Evolutionary conservation across 1,140 invertebrate genomes (phyloP).

Genomic region (Copidosoma floridanum): DNA sequence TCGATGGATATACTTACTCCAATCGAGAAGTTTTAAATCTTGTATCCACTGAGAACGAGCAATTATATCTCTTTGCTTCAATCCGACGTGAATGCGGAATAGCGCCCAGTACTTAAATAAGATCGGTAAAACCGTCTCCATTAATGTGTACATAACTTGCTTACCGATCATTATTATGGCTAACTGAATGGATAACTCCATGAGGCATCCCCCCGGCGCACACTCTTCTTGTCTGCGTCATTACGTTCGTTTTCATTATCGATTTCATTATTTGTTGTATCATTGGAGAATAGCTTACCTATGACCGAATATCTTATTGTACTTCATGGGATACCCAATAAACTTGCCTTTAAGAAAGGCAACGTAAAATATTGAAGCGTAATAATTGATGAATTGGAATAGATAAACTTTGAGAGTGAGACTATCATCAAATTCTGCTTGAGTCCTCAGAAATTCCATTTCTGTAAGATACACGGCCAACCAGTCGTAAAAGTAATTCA

Average conservation of each 20-base stretch:
- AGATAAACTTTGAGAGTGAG: conserved; percentile 96
- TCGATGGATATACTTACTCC: conserved; percentile 57
- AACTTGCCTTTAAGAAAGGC: conserved; percentile 96
- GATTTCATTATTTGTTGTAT: not conserved
- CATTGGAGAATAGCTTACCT: conserved; percentile 26
- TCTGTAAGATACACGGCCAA: conserved; percentile 92
- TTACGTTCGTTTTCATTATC: not conserved
- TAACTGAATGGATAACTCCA: conserved; percentile 89
- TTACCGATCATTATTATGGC: conserved; percentile 96
- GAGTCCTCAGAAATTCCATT: conserved; percentile 88
- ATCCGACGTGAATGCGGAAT: conserved; percentile 57
- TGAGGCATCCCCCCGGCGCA: conserved; percentile 84
- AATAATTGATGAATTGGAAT: conserved; percentile 98
- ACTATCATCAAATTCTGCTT: conserved; percentile 97
- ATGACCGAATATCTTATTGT: conserved; percentile 73
- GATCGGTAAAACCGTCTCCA: conserved; percentile 76
- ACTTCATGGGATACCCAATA: conserved; percentile 78
- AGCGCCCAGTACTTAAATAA: conserved; percentile 74
- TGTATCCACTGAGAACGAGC: conserved; percentile 75
- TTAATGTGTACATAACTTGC: conserved; percentile 88
- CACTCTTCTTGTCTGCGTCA: conserved; percentile 78
- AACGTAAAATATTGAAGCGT: conserved; percentile 98
- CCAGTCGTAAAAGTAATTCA: conserved; percentile 87
- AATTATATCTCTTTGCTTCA: conserved; percentile 48
- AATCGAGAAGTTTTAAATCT: conserved; percentile 87